Conservation (phyloP, 1,140 invertebrate genomes). For the Dinothrombium tinctorium region DNA sequence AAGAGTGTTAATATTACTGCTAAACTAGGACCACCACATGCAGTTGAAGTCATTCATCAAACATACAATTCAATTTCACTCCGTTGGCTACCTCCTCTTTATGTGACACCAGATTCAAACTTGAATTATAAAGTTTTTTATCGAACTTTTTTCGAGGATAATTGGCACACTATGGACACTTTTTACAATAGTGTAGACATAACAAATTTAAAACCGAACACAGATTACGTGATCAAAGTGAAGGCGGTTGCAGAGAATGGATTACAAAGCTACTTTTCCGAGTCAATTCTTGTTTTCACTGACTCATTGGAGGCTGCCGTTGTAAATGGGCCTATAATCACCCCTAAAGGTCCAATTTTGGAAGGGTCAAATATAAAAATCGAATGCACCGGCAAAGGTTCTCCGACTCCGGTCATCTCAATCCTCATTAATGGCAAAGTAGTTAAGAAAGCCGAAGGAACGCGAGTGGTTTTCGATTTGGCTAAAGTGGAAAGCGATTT, state of each 20-base stretch:
- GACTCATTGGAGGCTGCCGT: slow-evolving; percentile 57
- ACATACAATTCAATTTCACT: slow-evolving; percentile 16
- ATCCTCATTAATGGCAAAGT: slow-evolving; percentile 5
- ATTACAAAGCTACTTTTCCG: slow-evolving; percentile 12
- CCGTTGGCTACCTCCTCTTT: not conserved
- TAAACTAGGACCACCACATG: slow-evolving; percentile 48
- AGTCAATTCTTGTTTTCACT: slow-evolving; percentile 50
- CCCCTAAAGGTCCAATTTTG: slow-evolving; percentile 48
- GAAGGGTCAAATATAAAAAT: slow-evolving; percentile 61
- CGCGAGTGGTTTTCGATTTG: slow-evolving; percentile 43
- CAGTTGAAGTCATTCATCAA: slow-evolving; percentile 41
- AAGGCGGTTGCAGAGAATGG: slow-evolving; percentile 11
- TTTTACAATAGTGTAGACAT: not conserved
- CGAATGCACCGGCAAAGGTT: slow-evolving; percentile 52
- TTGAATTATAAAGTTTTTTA: not conserved
- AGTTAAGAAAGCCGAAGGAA: slow-evolving; percentile 2
- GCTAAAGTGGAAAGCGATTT: slow-evolving; percentile 53
- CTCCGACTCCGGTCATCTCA: slow-evolving; percentile 45
- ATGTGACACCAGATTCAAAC: not conserved
- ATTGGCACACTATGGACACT: not conserved
- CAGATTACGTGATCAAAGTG: slow-evolving; percentile 14
- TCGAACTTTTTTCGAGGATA: not conserved
- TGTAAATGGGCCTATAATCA: slow-evolving; percentile 54
- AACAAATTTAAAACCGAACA: not conserved
- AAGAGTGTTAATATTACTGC: slow-evolving; percentile 4